Base-by-base conservation (phyloP, 2,797 vertebrate genomes). In the Novumbra hubbsi region DNA sequence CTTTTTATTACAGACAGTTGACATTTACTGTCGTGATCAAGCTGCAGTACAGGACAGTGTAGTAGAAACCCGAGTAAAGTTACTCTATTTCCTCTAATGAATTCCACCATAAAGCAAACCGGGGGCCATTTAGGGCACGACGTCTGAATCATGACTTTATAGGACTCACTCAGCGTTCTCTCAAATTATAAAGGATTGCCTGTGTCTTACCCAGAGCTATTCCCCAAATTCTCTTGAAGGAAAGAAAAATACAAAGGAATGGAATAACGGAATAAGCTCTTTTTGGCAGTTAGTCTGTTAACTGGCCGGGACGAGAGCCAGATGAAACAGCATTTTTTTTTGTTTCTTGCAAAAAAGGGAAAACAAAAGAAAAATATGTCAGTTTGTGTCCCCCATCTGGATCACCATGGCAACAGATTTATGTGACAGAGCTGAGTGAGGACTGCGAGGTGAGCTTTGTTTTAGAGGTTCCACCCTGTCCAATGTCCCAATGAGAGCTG, bases 391-490 rank as follows among this genome's bases (percentile, higher is more conserved):
- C 50, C 74, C 83, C 41, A 63, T 70, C 64, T 75, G 78, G 72
- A 79, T 82, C 80, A 72, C 24, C 5, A 19, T 72, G 69, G 73
- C 73, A 79, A 57, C 21, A 38, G 80, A 73, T 41, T 19, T 71
- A 71, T 71, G 27, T 52, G 48, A 65, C 41, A 38, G 60, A 82
- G 57, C 68, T 68, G 77, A 12, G 41, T 45, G 41, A 45, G 41
- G 41, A 45, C 41, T 45, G 52, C 52, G 70, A 81, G 49, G 62
- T 19, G 64, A 73, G 75, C 70, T 78, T 80, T 83, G 64, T 80
- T 83, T 76, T 65, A 62, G 67, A 69, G 68, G 78, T 81, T 72
- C 86, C 77, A 87, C 71, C 74, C 57, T 77, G 80, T 80, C 80
- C 34, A 16, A 65, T 55, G 64, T 72, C 72, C 62, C 27, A 49